Percentiles rank a stretch among this genome's conserved stretches.
Conservation (phyloP, 1,140 invertebrate species). For the Bombus balteatus region DNA sequence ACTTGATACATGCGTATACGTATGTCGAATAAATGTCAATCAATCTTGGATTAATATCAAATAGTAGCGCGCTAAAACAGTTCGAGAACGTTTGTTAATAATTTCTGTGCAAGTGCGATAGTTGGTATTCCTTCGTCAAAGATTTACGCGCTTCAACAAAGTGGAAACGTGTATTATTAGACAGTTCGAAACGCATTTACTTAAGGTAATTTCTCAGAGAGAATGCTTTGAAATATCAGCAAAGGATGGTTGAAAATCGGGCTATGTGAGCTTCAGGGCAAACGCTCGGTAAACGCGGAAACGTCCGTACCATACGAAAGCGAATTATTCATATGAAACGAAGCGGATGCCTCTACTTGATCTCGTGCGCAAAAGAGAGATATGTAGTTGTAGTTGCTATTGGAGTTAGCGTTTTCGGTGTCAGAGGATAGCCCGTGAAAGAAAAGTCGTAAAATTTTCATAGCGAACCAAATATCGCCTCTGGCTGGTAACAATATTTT, state of each 20-base stretch:
- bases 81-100: not conserved
- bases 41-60: too few relatives aligned
- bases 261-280: not conserved
- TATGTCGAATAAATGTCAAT: too few relatives aligned
- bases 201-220: not conserved
- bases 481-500: not conserved
- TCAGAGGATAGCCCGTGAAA: not conserved
- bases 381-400: not conserved
- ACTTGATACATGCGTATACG: too few relatives aligned
- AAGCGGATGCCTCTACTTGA: not conserved
- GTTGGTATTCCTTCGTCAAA: not conserved
- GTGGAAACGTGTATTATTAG: not conserved
- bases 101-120: not conserved
- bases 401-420: not conserved
- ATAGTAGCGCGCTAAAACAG: too few relatives aligned
- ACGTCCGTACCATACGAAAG: slow-evolving; percentile 23
- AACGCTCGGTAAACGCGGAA: slow-evolving; percentile 5
- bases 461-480: not conserved
- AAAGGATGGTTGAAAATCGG: slow-evolving; percentile 10
- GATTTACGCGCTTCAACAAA: not conserved
- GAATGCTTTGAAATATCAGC: slow-evolving; percentile 2
- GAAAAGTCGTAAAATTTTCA: slow-evolving; percentile 9
- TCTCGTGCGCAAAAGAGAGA: not conserved
- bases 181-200: not conserved
- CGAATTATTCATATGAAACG: slow-evolving; percentile 42